A percentile compares a stretch with the other conserved stretches of the same genome.
These are phyloP conservation scores for Catagonus wagneri DNA, from an alignment of 2,113 vertebrate species.

Conservation along the genomic window DNA sequence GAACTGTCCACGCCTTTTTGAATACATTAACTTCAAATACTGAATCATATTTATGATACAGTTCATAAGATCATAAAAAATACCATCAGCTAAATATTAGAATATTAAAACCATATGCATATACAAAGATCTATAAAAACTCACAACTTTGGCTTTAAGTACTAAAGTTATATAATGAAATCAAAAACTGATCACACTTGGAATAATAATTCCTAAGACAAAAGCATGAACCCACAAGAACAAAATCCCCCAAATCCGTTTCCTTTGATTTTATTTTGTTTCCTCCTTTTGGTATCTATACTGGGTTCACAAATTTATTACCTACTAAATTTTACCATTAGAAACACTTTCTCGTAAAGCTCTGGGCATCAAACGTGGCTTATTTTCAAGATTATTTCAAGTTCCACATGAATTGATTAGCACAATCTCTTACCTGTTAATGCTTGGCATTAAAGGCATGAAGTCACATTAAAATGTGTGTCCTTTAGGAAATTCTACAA, in stretches of 20 bases:
- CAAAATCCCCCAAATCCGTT: background rate
- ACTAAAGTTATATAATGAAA: background rate
- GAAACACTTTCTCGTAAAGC: background rate
- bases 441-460: background rate
- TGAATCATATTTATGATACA: constrained; percentile 14
- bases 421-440: background rate
- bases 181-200: background rate
- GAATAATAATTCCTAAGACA: background rate
- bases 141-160: background rate
- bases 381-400: constrained; percentile 41
- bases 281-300: background rate
- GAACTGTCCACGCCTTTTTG: background rate
- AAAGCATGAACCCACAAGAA: background rate
- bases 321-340: background rate
- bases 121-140: background rate
- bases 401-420: background rate
- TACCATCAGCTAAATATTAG: background rate
- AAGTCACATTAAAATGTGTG: background rate
- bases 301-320: background rate
- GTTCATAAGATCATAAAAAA: constrained; percentile 42
- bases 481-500: background rate
- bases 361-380: background rate
- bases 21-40: constrained; percentile 40
- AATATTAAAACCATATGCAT: background rate
- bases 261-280: constrained; percentile 8